Percentiles rank a stretch among this genome's conserved stretches.
Conservation (phyloP, 2,113 vertebrate genomes). For the Peromyscus maniculatus region DNA sequence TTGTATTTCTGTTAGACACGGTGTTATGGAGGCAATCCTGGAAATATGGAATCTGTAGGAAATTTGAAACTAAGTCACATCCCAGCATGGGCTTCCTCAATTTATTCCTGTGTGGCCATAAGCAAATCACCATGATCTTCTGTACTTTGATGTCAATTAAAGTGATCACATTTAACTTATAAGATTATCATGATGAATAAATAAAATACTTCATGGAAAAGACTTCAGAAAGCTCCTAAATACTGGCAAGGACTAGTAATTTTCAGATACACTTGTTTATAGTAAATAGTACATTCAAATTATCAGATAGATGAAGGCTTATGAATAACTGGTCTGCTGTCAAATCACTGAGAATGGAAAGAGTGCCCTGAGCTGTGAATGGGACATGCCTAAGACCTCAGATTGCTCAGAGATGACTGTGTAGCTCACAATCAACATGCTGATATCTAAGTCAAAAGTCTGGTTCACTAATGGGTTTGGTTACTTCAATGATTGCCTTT, state of each 20-base stretch:
- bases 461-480: background rate
- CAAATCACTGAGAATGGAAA: conserved; percentile 24
- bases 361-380: background rate
- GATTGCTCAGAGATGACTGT: conserved; percentile 15
- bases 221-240: background rate
- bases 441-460: conserved; percentile 5
- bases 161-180: background rate
- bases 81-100: background rate
- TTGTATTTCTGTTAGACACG: background rate
- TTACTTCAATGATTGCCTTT: background rate
- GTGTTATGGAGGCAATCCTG: background rate
- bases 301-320: conserved; percentile 7
- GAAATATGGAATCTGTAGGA: background rate
- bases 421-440: background rate
- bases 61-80: background rate
- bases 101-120: background rate
- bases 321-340: conserved; percentile 1
- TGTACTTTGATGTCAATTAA: background rate
- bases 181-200: background rate
- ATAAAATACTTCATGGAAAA: conserved; percentile 12
- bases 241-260: background rate
- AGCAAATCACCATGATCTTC: background rate
- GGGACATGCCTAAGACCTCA: background rate
- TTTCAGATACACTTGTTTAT: conserved; percentile 52
- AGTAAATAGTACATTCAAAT: background rate